Percentiles rank a stretch among this genome's conserved stretches.
phyloP scores from a whole-genome alignment of 1,140 invertebrate genomes.

The Agrypnia vestita region DNA sequence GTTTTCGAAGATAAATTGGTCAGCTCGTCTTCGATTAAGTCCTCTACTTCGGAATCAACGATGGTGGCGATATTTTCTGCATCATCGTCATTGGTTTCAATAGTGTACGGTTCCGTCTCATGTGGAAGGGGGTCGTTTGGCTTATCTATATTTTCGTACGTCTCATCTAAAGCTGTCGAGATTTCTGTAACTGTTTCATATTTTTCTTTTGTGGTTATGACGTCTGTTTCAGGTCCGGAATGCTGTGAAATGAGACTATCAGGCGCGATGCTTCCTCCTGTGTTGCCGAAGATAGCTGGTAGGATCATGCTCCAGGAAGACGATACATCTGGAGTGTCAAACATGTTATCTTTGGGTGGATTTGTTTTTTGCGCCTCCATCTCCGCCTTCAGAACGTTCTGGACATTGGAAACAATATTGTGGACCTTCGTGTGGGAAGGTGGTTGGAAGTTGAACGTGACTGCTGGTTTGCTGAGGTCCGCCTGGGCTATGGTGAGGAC shows the following conservation, averaged over 20 bases:
- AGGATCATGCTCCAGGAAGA: slow-evolving; percentile 86
- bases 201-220: slow-evolving; percentile 65
- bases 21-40: slow-evolving; percentile 40
- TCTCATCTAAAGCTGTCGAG: neutral
- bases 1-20: slow-evolving; percentile 30
- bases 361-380: slow-evolving; percentile 79
- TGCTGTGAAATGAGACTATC: slow-evolving; percentile 72
- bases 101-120: slow-evolving; percentile 1
- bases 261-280: slow-evolving; percentile 76
- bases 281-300: slow-evolving; percentile 83
- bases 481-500: slow-evolving; percentile 72
- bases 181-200: slow-evolving; percentile 23
- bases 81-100: slow-evolving; percentile 59
- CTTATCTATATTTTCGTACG: neutral
- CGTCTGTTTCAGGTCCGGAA: slow-evolving; percentile 74
- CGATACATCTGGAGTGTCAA: slow-evolving; percentile 81
- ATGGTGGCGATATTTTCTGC: slow-evolving; percentile 39
- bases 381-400: slow-evolving; percentile 86
- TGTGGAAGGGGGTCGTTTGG: neutral
- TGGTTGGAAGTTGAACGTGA: slow-evolving; percentile 68
- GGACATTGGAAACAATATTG: slow-evolving; percentile 85
- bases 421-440: slow-evolving; percentile 80
- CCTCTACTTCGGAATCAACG: slow-evolving; percentile 26
- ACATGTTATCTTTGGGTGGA: slow-evolving; percentile 72
- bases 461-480: slow-evolving; percentile 67